Conservation (phyloP, 64 coral and sea anemone species). For the Dendronephthya gigantea region DNA sequence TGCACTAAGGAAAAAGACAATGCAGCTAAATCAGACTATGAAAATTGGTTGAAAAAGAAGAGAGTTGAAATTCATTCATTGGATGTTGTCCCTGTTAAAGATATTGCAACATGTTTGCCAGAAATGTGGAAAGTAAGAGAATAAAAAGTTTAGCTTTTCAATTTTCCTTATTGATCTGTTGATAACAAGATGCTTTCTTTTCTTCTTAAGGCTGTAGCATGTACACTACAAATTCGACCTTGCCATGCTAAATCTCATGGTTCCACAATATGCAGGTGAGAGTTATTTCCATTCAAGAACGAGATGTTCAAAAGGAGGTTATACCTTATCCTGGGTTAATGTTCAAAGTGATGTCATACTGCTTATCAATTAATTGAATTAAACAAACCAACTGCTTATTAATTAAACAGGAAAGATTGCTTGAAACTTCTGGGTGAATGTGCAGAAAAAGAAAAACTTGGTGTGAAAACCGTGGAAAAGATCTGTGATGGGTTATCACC, state of each 20-base stretch:
- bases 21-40: neutral
- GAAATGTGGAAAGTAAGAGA: conserved; percentile 4
- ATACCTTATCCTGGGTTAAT: too few relatives aligned
- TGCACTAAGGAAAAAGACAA: neutral
- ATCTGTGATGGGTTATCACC: neutral
- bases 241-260: neutral
- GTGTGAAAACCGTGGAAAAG: neutral
- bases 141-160: neutral
- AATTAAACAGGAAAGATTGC: neutral
- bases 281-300: neutral
- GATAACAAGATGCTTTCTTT: neutral
- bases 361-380: neutral
- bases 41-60: neutral
- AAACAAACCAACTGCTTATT: neutral
- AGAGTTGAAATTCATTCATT: neutral
- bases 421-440: conserved; percentile 9
- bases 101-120: conserved; percentile 1
- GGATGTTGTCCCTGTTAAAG: conserved; percentile 16
- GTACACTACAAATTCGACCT: neutral
- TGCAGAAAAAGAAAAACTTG: neutral
- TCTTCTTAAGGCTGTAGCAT: neutral
- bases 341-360: too few relatives aligned
- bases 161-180: neutral
- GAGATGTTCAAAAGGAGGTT: neutral
- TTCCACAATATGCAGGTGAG: neutral